Evolutionary conservation across 2,113 vertebrate genomes (phyloP), one percentile per base, ranked within the genome.

Genomic region (Macaca mulatta): DNA sequence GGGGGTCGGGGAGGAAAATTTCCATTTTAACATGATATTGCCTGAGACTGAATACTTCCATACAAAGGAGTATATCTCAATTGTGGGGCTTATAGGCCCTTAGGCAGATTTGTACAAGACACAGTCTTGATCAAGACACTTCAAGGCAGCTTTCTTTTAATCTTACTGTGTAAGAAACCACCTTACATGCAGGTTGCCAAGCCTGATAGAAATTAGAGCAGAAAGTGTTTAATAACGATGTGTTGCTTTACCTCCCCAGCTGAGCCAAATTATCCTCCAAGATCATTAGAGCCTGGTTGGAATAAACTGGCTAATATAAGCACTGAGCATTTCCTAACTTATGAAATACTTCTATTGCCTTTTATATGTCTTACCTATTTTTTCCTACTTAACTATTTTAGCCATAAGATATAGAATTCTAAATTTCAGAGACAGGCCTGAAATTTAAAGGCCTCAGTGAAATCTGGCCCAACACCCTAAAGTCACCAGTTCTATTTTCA

Each of bases 391-490:
- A 30, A 64, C 61, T 64, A 64, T 6, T 64, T 86, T 77, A 10
- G 25, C 14, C 35, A 83, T 45, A 82, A 59, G 18, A 87, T 43
- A 50, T 32, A 35, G 70, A 55, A 70, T 59, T 88, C 57, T 84
- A 85, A 92, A 30, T 83, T 67, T 61, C 89, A 96, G 30, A 91
- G 5, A n/a, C 10, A 78, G 14, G 59, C 25, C 27, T 64, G 59
- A 64, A 6, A 82, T 64, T 64, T 64, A 72, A 23, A 78, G 45
- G 8, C 30, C 43, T 80, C 27, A 2, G 0, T 72, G 48, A 84
- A 23, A 57, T 18, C 80, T 55, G 40, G 45, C 23, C 38, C 59
- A 27, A 74, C 2, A 70, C 9, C 16, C 50, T 38, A 30, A 64
- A 70, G 13, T 4, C 38, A 78, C 52, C 23, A 45, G 11, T n/a